phyloP scores from a whole-genome alignment of 2,888 invertebrate genomes.

The Invenusta paracnida region DNA sequence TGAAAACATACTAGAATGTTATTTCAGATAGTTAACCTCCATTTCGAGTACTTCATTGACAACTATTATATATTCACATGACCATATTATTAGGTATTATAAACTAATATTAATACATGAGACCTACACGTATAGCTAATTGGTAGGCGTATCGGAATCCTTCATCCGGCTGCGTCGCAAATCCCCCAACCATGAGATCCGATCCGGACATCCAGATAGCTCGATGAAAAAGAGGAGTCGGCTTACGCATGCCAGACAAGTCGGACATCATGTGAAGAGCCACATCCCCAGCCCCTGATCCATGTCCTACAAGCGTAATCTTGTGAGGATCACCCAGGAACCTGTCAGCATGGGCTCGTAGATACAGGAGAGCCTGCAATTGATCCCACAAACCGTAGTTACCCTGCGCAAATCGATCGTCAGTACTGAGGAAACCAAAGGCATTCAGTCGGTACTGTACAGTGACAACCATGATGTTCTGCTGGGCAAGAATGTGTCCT shows the following conservation, averaged over 20 bases:
- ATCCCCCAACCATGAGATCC: conserved; percentile 51
- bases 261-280: conserved; percentile 62
- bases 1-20: too few species aligned
- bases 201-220: conserved; percentile 62
- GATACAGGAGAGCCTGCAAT: conserved; percentile 55
- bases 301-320: conserved; percentile 78
- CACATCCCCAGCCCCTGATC: conserved; percentile 65
- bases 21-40: too few species aligned
- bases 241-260: conserved; percentile 33
- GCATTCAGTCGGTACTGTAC: conserved; percentile 64
- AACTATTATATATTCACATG: too few species aligned
- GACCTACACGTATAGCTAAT: conserved; percentile 53
- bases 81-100: too few species aligned
- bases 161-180: conserved; percentile 50
- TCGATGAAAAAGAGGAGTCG: conserved; percentile 56
- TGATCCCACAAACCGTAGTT: conserved; percentile 59
- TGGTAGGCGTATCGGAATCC: conserved; percentile 55
- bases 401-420: conserved; percentile 23
- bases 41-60: too few species aligned
- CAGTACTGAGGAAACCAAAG: conserved; percentile 62
- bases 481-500: conserved; percentile 63
- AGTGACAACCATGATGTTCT: conserved; percentile 64
- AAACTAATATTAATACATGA: too few species aligned
- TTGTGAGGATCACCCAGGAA: conserved; percentile 74
- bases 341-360: conserved; percentile 69